These are phyloP conservation scores for Tricholauxania praeusta DNA, from an alignment of 2,888 invertebrate genomes.

Conservation along the genomic window DNA sequence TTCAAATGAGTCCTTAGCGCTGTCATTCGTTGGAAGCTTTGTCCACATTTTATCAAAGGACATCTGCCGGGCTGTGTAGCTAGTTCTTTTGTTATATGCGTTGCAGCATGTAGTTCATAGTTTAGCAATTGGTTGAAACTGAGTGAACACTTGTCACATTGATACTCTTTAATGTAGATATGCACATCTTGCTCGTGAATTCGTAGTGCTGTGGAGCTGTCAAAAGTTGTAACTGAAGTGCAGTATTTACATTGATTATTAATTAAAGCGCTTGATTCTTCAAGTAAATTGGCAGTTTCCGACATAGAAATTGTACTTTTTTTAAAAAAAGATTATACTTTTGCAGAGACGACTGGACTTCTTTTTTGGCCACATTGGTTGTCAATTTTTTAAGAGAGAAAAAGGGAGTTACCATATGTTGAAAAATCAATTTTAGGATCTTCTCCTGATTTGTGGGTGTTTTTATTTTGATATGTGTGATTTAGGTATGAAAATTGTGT, in stretches of 20 bases:
- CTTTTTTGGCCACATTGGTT: too few relatives aligned
- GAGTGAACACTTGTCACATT: slow-evolving; percentile 44
- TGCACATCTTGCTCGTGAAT: slow-evolving; percentile 43
- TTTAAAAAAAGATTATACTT: too few relatives aligned
- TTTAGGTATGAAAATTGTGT: too few relatives aligned
- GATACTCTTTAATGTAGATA: slow-evolving; percentile 42
- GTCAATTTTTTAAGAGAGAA: too few relatives aligned
- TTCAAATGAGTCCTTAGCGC: not conserved
- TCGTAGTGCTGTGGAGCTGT: slow-evolving; percentile 34
- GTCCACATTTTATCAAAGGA: not conserved
- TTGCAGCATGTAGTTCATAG: slow-evolving; percentile 42
- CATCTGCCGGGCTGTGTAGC: not conserved
- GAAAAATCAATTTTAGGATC: too few relatives aligned
- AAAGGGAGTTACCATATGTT: too few relatives aligned
- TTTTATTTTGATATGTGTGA: too few relatives aligned
- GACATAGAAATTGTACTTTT: not conserved
- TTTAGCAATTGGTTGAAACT: slow-evolving; percentile 44
- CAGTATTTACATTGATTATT: not conserved
- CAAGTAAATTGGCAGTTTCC: not conserved
- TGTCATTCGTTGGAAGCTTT: not conserved
- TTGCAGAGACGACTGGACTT: too few relatives aligned
- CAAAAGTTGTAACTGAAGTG: not conserved
- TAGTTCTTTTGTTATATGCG: not conserved
- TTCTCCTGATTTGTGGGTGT: too few relatives aligned
- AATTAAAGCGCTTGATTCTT: not conserved